Percentiles rank a stretch among this genome's conserved stretches.
Conservation (phyloP, 2,888 invertebrate species). For the Trichogramma dendrolimi region DNA sequence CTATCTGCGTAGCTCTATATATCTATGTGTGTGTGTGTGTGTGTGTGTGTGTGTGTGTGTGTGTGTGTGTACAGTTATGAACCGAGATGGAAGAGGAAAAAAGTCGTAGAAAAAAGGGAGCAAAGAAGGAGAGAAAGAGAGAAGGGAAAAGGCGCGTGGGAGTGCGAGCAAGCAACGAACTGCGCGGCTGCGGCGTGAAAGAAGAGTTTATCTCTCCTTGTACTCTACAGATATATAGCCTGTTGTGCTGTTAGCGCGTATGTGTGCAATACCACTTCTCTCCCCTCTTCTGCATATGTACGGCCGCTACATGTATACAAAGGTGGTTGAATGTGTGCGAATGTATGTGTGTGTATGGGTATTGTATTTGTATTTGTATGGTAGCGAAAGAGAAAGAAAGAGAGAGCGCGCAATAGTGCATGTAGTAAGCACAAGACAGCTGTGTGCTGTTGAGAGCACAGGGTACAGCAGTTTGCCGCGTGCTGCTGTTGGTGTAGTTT, state of each 20-base stretch:
- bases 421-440: slow-evolving; percentile 12
- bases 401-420: slow-evolving; percentile 8
- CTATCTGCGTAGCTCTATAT: no score
- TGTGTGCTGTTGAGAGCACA: neutral
- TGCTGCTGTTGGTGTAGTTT: no score
- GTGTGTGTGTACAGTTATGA: neutral
- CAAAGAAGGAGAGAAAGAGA: neutral
- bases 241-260: no score
- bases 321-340: neutral
- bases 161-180: neutral
- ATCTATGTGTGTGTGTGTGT: no score
- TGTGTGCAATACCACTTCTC: no score
- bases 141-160: neutral
- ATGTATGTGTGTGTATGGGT: slow-evolving; percentile 3
- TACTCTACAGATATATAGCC: no score
- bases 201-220: slow-evolving; percentile 20
- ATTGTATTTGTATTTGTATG: neutral
- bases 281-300: no score
- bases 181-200: slow-evolving; percentile 19
- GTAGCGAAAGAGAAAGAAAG: slow-evolving; percentile 3
- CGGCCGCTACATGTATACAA: no score
- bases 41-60: neutral
- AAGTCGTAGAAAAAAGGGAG: neutral
- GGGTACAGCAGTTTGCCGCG: no score
- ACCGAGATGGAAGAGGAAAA: neutral